Conservation (phyloP, 2,888 invertebrate genomes). For the Platypus cylindrus region DNA sequence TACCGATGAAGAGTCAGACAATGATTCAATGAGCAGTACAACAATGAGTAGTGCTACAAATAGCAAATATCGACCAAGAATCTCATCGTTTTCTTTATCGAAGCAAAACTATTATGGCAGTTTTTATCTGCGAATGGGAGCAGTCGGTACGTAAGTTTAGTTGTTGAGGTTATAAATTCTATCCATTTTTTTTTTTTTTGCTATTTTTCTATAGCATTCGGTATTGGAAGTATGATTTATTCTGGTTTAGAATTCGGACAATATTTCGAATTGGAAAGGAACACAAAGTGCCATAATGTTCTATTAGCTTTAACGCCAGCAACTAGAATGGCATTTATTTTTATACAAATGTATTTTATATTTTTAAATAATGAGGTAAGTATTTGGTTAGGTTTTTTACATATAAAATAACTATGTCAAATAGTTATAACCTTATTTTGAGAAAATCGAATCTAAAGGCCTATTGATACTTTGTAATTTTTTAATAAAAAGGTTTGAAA, state of each 20-base stretch:
- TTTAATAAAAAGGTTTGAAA: no score
- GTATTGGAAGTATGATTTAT: slow-evolving; percentile 96
- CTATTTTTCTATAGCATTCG: slow-evolving; percentile 58
- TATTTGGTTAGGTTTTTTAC: no score
- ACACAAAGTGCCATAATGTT: slow-evolving; percentile 86
- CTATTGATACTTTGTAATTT: no score
- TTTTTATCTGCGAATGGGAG: slow-evolving; percentile 86
- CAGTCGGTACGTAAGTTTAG: slow-evolving; percentile 53
- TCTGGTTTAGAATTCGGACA: slow-evolving; percentile 92
- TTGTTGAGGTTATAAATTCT: not conserved
- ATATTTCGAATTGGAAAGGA: slow-evolving; percentile 83
- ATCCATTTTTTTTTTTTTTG: not conserved
- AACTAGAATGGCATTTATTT: slow-evolving; percentile 89
- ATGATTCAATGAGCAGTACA: slow-evolving; percentile 30
- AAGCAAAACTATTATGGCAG: slow-evolving; percentile 74
- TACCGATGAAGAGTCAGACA: slow-evolving; percentile 43
- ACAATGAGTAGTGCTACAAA: slow-evolving; percentile 22
- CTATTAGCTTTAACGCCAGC: slow-evolving; percentile 82
- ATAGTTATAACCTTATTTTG: no score
- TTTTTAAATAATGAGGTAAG: slow-evolving; percentile 90
- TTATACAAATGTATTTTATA: slow-evolving; percentile 97
- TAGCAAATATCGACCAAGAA: slow-evolving; percentile 24
- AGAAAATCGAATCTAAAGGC: no score
- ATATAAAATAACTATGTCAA: no score
- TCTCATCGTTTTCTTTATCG: slow-evolving; percentile 33